Evolutionary conservation across 2,113 vertebrate species (phyloP).

Genomic region (Microtus pennsylvanicus): DNA sequence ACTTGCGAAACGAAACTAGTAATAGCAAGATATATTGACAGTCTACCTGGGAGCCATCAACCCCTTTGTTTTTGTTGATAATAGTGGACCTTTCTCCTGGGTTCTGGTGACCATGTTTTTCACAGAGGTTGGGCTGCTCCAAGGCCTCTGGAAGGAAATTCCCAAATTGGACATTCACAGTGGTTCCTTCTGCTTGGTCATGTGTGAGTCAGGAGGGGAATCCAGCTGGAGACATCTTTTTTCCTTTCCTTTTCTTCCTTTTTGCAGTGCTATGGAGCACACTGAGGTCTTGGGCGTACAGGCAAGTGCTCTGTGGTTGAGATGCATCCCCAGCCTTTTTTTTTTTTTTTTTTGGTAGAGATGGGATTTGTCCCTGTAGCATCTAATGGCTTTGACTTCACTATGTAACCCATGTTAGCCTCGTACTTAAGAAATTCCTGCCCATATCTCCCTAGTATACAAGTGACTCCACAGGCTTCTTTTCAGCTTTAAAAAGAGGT

Average conservation of each 20-base stretch:
- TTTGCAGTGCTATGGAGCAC: background rate
- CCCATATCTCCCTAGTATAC: background rate
- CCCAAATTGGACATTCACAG: background rate
- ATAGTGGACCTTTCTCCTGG: background rate
- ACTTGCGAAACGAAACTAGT: slow-evolving; percentile 4
- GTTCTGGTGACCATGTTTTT: background rate
- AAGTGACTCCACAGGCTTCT: background rate
- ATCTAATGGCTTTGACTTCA: background rate
- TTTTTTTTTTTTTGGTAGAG: background rate
- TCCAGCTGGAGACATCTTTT: background rate
- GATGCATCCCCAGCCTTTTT: background rate
- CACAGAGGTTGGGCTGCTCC: background rate
- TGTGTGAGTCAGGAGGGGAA: background rate
- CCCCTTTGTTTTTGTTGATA: background rate
- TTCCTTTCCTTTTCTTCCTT: background rate
- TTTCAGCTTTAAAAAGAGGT: background rate
- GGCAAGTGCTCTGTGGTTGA: background rate
- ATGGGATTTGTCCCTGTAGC: background rate
- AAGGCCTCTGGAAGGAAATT: background rate
- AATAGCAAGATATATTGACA: background rate
- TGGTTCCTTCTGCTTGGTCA: background rate
- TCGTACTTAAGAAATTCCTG: background rate
- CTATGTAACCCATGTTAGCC: background rate
- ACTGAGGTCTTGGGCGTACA: background rate
- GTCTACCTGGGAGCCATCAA: background rate